Base-by-base conservation (phyloP, 2,113 vertebrate species). In the Malaclemys terrapin region DNA sequence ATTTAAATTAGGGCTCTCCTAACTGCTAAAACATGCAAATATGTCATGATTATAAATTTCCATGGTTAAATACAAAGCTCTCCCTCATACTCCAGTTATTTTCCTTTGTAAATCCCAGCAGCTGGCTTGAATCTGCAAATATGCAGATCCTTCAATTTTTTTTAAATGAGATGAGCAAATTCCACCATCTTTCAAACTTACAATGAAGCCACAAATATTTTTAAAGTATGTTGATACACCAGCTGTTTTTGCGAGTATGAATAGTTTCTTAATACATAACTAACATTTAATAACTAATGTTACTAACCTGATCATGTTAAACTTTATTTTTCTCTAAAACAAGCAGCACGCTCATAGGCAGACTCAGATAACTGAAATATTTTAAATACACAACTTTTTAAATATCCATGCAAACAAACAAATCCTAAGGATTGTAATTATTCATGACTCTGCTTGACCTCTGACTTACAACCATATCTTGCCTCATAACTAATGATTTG, bases 401-500 rank as follows among this genome's bases (percentile, higher is more conserved):
- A 93, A 93, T 59, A 93, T 92, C 94, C 84, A 52, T 94, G 81
- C 87, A 84, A 94, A 87, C 84, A 49, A 94, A 95, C 59, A 65
- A 88, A 91, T 89, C 76, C 17, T 76, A 91, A 87, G 96, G 79
- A 91, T 4, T 2, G 3, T 97, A 88, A 75, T 69, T 93, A n/a
- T 83, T 10, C 42, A 35, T 93, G 86, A 49, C 84, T 94, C 62
- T 90, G 91, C 78, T 93, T 93, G 84, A 92, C 91, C 84, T 91
- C 19, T 95, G 92, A 94, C 93, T 95, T 52, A 35, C 92, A 91
- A 92, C 80, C 69, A 8, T 87, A 85, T 87, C 87, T 93, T 90
- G 92, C 96, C 93, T 97, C 93, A 91, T 20, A 94, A 89, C 69
- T 84, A 89, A 85, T 91, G 96, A 94, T 97, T 97, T 86, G 89